Evolutionary conservation across 2,113 vertebrate species (phyloP), one percentile per base, ranked within the genome.

Genomic region (Xiphias gladius): DNA sequence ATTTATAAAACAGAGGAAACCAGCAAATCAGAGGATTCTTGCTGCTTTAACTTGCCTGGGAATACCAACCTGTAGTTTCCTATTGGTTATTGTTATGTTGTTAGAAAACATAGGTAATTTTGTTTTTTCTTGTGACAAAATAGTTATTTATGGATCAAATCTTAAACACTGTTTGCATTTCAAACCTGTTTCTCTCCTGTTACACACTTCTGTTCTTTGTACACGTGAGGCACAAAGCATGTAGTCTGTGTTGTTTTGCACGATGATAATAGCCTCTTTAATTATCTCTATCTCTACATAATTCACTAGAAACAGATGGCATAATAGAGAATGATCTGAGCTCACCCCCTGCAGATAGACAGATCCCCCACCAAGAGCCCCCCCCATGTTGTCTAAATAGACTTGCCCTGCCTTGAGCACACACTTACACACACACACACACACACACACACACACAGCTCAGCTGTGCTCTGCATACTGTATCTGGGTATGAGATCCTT

Each of bases 281-380:
- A 84, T 54, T 74, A 75, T 80, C 70, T 69, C 39, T 26, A 61
- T 70, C 54, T 79, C 64, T 83, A 57, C 79, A 87, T 79, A 85
- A 81, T 84, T 84, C 58, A 80, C 72, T 52, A 54, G 70, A 89
- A 83, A 81, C 93, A 93, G 92, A 93, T 91, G 93, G 91, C 12
- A 32, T 82, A 66, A 88, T 70, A 50, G 71, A 77, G 84, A 88
- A 86, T 83, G 76, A 86, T 82, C 81, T 86, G 77, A 78, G 79
- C 41, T 62, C 54, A 43, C 73, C 83, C 82, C 91, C 84, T 74
- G 76, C 79, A 72, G 80, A 86, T 8, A 85, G 80, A 92, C 81
- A 69, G 81, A 89, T 62, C 69, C 85, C 90, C 77, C 24, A 62
- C 48, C 46, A 80, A n/a, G 54, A 7, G 77, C 41, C 52, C 66